phyloP scores from a whole-genome alignment of 2,113 vertebrate genomes.

The Alligator mississippiensis region DNA sequence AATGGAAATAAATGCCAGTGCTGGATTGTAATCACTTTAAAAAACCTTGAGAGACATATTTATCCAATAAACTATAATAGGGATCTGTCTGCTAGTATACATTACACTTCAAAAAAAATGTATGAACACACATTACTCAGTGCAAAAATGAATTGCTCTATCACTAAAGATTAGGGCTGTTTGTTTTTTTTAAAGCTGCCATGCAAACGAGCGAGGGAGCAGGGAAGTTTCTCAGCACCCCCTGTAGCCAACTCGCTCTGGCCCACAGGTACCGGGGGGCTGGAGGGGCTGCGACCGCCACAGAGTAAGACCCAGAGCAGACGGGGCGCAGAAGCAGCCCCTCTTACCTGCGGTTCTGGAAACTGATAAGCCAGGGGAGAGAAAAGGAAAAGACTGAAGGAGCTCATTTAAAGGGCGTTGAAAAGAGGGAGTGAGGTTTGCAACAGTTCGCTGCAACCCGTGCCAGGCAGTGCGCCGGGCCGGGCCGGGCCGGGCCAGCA shows the following conservation, averaged over 20 bases:
- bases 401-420: neutral
- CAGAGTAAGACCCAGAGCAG: neutral
- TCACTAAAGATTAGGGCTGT: neutral
- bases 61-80: neutral
- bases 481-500: too few species aligned
- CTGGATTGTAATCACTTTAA: neutral
- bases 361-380: neutral
- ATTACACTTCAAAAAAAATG: neutral
- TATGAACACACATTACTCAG: neutral
- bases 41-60: neutral
- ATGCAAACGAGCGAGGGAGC: neutral
- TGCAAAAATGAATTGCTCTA: neutral
- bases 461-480: too few species aligned
- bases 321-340: neutral
- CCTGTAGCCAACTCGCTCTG: neutral
- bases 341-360: neutral
- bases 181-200: neutral
- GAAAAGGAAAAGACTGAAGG: neutral
- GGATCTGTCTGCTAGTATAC: neutral
- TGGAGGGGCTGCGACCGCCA: neutral
- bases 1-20: fast-evolving
- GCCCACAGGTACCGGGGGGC: neutral
- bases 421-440: too few species aligned
- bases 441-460: too few species aligned
- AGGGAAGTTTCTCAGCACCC: neutral